A percentile compares a stretch with the other conserved stretches of the same genome.
phyloP scores from a whole-genome alignment of 2,113 vertebrate genomes.

The Microtus oregoni region DNA sequence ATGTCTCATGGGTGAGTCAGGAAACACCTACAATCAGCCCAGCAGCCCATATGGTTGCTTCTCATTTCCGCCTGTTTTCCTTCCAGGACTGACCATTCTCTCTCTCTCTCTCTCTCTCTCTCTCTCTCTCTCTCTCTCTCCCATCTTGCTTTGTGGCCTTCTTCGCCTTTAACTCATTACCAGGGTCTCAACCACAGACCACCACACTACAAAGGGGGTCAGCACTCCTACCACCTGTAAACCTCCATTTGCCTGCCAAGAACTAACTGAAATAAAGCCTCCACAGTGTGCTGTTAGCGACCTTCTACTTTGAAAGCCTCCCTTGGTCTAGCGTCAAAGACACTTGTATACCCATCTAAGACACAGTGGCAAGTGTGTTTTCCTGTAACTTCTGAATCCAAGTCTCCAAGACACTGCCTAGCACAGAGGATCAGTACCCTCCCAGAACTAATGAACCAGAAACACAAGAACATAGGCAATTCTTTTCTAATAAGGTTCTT shows the following conservation, averaged over 20 bases:
- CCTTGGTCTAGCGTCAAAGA: neutral
- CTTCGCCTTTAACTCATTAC: neutral
- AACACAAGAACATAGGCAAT: neutral
- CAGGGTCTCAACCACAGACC: neutral
- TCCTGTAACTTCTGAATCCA: neutral
- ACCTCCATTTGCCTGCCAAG: neutral
- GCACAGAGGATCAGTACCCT: neutral
- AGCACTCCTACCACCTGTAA: neutral
- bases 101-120: neutral
- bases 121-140: too few relatives aligned
- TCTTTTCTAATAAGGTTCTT: conserved; percentile 10
- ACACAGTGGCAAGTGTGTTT: neutral
- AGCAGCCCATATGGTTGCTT: neutral
- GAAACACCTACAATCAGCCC: neutral
- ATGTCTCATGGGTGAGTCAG: neutral
- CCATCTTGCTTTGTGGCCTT: neutral
- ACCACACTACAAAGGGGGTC: neutral
- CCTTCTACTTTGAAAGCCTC: neutral
- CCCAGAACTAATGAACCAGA: conserved; percentile 5
- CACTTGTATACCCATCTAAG: neutral
- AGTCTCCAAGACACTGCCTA: neutral
- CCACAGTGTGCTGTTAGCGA: neutral
- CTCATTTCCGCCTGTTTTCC: neutral
- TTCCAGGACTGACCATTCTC: neutral
- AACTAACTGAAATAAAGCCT: neutral